phyloP scores from a whole-genome alignment of 2,797 vertebrate species.

The Molossus alvarezi region DNA sequence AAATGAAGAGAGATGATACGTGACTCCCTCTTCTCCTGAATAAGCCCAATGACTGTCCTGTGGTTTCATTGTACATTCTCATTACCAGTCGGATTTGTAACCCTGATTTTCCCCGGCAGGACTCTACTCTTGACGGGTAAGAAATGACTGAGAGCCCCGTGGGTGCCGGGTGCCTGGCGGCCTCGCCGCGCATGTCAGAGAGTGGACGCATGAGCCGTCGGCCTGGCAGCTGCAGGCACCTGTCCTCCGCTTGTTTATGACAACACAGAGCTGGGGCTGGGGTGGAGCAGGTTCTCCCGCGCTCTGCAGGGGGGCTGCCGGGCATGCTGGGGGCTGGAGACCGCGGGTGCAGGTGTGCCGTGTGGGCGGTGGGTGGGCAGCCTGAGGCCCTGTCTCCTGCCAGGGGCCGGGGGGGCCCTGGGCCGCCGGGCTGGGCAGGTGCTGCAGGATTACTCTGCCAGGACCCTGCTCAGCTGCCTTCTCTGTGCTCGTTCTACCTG shows the following conservation, averaged over 20 bases:
- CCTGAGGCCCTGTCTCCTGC: background rate
- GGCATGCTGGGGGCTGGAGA: background rate
- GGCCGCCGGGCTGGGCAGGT: background rate
- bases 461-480: constrained; percentile 60
- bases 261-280: background rate
- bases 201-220: background rate
- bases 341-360: background rate
- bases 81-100: background rate
- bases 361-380: background rate
- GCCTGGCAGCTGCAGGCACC: background rate
- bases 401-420: background rate
- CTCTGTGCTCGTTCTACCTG: constrained; percentile 61
- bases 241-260: background rate
- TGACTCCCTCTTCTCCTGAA: background rate
- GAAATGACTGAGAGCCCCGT: background rate
- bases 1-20: background rate
- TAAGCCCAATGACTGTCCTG: background rate
- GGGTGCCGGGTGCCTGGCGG: background rate
- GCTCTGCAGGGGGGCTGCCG: background rate
- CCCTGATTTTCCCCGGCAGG: background rate
- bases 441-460: constrained; percentile 65
- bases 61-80: constrained; percentile 26
- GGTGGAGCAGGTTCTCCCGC: background rate
- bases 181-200: background rate
- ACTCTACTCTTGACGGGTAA: background rate